phyloP scores from a whole-genome alignment of 2,113 vertebrate genomes.

The Alethe diademata region DNA sequence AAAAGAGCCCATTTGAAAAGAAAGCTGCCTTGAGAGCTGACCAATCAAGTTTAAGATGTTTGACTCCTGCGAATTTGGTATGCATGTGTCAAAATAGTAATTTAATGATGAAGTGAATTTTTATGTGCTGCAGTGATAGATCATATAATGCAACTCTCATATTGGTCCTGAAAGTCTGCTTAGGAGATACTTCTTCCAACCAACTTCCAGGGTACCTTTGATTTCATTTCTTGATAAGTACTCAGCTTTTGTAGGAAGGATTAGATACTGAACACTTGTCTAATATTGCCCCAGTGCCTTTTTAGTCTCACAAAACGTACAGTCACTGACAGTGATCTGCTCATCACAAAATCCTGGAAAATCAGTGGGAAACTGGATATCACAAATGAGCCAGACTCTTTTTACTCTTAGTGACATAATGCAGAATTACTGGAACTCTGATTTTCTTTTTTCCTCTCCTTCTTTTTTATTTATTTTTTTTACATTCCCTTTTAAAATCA shows the following conservation, averaged over 20 bases:
- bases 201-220: background rate
- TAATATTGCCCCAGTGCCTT: background rate
- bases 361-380: background rate
- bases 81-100: background rate
- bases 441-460: background rate
- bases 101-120: background rate
- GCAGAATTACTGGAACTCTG: constrained; percentile 27
- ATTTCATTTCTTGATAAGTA: background rate
- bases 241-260: background rate
- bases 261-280: background rate
- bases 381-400: background rate
- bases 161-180: background rate
- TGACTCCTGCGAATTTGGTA: background rate
- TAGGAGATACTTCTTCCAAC: background rate
- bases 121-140: background rate
- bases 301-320: background rate
- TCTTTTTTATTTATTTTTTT: background rate
- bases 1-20: background rate
- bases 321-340: background rate
- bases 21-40: background rate
- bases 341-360: background rate
- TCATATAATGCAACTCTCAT: background rate
- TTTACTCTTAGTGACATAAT: background rate
- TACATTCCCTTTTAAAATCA: constrained; percentile 32
- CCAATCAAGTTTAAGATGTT: background rate